Evolutionary conservation across 2,888 invertebrate species (phyloP), one percentile per base, ranked within the genome.

Genomic region (Cistogaster globosa): DNA sequence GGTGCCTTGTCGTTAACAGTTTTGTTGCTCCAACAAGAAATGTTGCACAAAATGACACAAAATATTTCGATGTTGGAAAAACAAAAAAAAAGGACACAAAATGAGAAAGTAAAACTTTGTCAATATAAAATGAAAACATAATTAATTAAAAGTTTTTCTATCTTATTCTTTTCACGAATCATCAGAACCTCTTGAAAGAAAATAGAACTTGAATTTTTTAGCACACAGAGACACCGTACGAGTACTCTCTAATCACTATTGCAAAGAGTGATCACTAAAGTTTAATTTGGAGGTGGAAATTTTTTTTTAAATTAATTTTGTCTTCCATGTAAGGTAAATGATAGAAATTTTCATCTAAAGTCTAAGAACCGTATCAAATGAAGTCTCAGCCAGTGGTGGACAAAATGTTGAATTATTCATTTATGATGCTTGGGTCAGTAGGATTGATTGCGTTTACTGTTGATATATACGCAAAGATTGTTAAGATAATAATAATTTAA

Each of bases 141-240:
- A 82, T 82, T 85, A 85, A 85, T 85, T 85, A 85, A 79, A 85
- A 85, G 69, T 78, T 81, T 80, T 57, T 57, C 45, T 12, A 22
- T 18, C 53, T 26, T 26, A 2, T 26, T 26, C 18, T 57, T 9
- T 36, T 45, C 20, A 8, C 16, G 4, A 42, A 57, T 26, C 18
- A 63, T 60, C 76, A 67, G 55, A 67, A 45, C 74, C 26, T 72
- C 58, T 69, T 82, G 63, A 18, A 60, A 58, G 67, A 36, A 60
- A 71, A 67, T 22, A 9, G 45, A 67, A 75, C 22, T 71, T 65
- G 75, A 51, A 16, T 65, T 75, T 67, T 76, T 75, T 76, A 62
- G 36, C 68, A 68, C 42, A 67, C 58, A 71, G 32, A 82, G 14
- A 38, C 26, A 26, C 14, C 45, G 42, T 42, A 12, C 42, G 26